A percentile compares a stretch with the other conserved stretches of the same genome.
Evolutionary conservation across 2,797 vertebrate species (phyloP).

Genomic region (Syngnathus rostellatus): DNA sequence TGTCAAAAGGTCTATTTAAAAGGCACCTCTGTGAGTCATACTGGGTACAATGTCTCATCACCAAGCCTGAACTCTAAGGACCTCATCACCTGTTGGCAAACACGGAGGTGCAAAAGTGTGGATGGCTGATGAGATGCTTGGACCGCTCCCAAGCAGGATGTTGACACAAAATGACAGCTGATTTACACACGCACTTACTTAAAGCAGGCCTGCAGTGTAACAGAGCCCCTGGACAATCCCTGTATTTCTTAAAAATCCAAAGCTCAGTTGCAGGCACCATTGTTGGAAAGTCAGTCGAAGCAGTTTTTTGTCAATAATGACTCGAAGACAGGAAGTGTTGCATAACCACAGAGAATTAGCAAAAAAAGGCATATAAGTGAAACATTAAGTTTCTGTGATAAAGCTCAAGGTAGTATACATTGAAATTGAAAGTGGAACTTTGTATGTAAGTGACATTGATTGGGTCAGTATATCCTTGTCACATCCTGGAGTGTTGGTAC

Average conservation of each 20-base stretch:
- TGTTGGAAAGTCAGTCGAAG: constrained; percentile 4
- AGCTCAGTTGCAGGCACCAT: constrained; percentile 3
- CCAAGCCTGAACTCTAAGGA: constrained; percentile 12
- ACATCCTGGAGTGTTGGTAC: not conserved
- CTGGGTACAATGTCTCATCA: constrained; percentile 9
- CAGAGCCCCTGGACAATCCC: constrained; percentile 13
- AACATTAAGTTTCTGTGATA: constrained; percentile 13
- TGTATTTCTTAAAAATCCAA: constrained; percentile 1
- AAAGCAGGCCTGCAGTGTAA: constrained; percentile 36
- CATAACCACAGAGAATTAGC: constrained; percentile 19
- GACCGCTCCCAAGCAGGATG: constrained; percentile 51
- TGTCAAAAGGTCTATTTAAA: constrained; percentile 29
- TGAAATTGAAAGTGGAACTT: too few species aligned
- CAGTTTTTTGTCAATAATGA: constrained; percentile 9
- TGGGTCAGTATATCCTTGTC: not conserved
- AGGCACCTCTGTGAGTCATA: constrained; percentile 22
- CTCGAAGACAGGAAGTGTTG: constrained; percentile 29
- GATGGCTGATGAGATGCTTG: constrained; percentile 36
- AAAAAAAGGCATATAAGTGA: constrained; percentile 14
- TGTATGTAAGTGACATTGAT: not conserved
- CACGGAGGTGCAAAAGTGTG: constrained; percentile 20
- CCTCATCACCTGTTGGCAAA: constrained; percentile 23
- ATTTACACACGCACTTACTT: constrained; percentile 34
- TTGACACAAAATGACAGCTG: constrained; percentile 52
- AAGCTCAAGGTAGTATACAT: constrained; percentile 5